phyloP scores from a whole-genome alignment of 2,113 vertebrate genomes.

The Ctenodactylus gundi region DNA sequence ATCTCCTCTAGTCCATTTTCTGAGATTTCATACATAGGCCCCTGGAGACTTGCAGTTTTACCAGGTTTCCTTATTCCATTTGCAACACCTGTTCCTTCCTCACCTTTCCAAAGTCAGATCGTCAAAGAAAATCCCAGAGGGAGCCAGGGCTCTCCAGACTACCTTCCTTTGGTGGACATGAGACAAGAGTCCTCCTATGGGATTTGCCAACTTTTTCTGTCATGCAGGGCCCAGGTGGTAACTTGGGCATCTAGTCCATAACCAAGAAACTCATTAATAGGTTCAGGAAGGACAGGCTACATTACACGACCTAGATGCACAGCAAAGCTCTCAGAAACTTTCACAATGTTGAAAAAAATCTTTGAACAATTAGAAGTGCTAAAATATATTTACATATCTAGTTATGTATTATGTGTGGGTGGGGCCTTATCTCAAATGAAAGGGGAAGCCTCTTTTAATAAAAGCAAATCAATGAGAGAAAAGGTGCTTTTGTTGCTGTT shows the following conservation, averaged over 20 bases:
- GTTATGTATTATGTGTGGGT: not conserved
- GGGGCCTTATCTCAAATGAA: not conserved
- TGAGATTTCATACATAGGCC: not conserved
- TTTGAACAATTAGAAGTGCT: not conserved
- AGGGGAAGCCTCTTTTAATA: not conserved
- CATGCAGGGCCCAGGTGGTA: not conserved
- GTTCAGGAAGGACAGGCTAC: not conserved
- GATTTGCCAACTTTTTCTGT: not conserved
- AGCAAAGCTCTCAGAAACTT: not conserved
- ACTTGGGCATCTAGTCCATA: not conserved
- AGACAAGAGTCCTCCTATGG: not conserved
- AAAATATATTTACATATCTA: not conserved
- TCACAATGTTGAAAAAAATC: not conserved
- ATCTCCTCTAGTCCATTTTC: not conserved
- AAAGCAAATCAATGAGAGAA: slow-evolving; percentile 17
- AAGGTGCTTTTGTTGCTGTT: not conserved
- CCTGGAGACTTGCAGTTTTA: not conserved
- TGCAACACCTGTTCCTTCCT: not conserved
- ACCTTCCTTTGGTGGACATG: not conserved
- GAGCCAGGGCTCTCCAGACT: not conserved
- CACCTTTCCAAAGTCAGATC: not conserved
- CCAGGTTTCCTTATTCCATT: not conserved
- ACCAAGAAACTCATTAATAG: not conserved
- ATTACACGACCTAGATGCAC: not conserved
- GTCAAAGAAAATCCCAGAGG: not conserved